Evolutionary conservation across 2,113 vertebrate genomes (phyloP).

Genomic region (Lepisosteus osseus): DNA sequence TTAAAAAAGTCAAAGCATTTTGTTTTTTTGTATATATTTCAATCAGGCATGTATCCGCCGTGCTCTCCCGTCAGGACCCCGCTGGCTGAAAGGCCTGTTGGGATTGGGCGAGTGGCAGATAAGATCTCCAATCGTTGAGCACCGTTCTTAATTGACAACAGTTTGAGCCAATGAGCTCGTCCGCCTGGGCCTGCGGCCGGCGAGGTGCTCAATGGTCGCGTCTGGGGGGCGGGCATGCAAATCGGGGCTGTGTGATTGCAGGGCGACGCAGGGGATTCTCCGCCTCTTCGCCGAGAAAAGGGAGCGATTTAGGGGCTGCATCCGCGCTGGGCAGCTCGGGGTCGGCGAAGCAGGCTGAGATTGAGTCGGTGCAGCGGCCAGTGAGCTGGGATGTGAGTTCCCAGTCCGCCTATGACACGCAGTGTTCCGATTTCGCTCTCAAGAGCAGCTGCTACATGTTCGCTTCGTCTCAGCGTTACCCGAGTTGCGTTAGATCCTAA

Average conservation of each 20-base stretch:
- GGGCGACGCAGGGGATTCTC: background rate
- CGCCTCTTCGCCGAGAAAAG: background rate
- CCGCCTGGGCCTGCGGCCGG: slow-evolving; percentile 29
- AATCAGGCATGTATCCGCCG: background rate
- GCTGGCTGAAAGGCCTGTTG: background rate
- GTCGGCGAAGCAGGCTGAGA: slow-evolving; percentile 8
- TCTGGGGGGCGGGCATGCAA: slow-evolving; percentile 32
- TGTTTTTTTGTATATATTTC: background rate
- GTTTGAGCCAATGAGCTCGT: slow-evolving; percentile 40
- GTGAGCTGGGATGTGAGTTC: slow-evolving; percentile 28
- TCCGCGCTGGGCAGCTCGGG: background rate
- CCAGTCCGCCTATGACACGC: background rate
- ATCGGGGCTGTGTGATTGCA: slow-evolving; percentile 7
- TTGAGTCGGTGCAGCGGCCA: slow-evolving; percentile 12
- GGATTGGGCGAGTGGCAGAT: too few relatives aligned
- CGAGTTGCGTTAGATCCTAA: slow-evolving; percentile 36
- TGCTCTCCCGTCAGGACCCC: background rate
- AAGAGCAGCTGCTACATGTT: background rate
- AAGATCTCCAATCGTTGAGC: slow-evolving; percentile 45
- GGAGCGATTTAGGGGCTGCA: background rate
- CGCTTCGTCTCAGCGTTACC: slow-evolving; percentile 2
- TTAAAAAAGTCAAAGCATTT: background rate
- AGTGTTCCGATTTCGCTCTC: background rate
- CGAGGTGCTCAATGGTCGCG: slow-evolving; percentile 44
- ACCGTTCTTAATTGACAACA: slow-evolving; percentile 25